phyloP scores from a whole-genome alignment of 2,113 vertebrate species.

The Oxyura jamaicensis region DNA sequence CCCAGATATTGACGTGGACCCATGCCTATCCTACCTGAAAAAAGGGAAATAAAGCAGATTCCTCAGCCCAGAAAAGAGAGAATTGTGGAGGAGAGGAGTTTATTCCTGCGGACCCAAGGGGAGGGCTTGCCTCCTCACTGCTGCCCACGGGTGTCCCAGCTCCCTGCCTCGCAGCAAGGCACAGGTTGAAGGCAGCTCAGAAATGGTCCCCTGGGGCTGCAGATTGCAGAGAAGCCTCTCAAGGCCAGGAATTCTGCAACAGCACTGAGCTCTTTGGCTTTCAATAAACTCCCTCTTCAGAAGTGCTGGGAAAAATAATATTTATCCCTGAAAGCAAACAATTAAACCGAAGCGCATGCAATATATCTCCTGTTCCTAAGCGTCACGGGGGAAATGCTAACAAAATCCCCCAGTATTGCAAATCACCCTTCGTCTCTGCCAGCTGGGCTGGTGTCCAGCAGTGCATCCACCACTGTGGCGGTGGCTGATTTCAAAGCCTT shows the following conservation, averaged over 20 bases:
- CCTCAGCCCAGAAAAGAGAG: no score
- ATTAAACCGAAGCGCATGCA: background rate
- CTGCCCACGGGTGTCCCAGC: no score
- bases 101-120: no score
- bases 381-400: background rate
- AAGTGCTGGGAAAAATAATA: background rate
- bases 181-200: background rate
- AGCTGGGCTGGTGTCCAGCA: background rate
- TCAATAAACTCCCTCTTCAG: background rate
- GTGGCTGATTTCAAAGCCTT: background rate
- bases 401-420: background rate
- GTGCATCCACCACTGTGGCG: background rate
- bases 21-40: no score
- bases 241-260: background rate
- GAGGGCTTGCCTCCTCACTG: no score
- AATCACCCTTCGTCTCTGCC: no score
- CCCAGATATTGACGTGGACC: no score
- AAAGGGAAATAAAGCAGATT: no score
- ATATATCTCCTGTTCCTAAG: background rate
- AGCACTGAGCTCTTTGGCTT: background rate
- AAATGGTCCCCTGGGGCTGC: background rate
- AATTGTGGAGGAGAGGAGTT: no score
- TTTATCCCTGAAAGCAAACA: background rate
- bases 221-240: background rate
- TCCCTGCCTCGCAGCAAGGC: background rate